A percentile compares a stretch with the other conserved stretches of the same genome.
These are phyloP conservation scores for Clunio marinus DNA, from an alignment of 2,888 invertebrate species.

Conservation along the genomic window DNA sequence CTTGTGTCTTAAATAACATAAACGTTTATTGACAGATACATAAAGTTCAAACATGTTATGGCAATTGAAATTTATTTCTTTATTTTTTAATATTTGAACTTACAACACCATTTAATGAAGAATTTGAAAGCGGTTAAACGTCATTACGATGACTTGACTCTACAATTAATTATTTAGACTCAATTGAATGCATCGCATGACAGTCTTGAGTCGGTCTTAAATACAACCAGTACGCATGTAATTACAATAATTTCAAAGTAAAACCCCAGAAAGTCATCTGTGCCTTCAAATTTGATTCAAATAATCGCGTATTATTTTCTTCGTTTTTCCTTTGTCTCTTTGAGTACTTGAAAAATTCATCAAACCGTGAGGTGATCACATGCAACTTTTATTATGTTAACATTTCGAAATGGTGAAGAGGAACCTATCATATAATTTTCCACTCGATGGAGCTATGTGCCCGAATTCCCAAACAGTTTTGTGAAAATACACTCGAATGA, in stretches of 20 bases:
- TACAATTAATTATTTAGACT: constrained; percentile 14
- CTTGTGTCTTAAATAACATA: no score
- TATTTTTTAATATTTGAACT: no score
- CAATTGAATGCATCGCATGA: constrained; percentile 26
- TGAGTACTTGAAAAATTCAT: constrained; percentile 20
- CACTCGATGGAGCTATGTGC: constrained; percentile 29
- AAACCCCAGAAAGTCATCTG: not conserved
- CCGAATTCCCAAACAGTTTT: constrained; percentile 36
- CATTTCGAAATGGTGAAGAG: constrained; percentile 12
- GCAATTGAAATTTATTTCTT: no score
- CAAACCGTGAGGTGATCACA: constrained; percentile 25
- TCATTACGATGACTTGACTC: not conserved
- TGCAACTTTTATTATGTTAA: constrained; percentile 34
- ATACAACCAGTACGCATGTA: constrained; percentile 22
- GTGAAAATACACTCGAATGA: not conserved
- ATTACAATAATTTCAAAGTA: constrained; percentile 32
- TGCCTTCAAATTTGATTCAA: constrained; percentile 17
- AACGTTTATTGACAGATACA: no score
- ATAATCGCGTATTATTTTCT: constrained; percentile 25
- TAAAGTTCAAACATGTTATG: no score
- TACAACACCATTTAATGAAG: no score
- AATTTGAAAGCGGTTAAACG: not conserved
- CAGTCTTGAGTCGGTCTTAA: not conserved
- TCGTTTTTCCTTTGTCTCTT: not conserved
- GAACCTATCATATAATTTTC: constrained; percentile 33